Percentiles rank a stretch among this genome's conserved stretches.
Conservation (phyloP, 2,888 invertebrate species). For the Lepidonotus clava region DNA sequence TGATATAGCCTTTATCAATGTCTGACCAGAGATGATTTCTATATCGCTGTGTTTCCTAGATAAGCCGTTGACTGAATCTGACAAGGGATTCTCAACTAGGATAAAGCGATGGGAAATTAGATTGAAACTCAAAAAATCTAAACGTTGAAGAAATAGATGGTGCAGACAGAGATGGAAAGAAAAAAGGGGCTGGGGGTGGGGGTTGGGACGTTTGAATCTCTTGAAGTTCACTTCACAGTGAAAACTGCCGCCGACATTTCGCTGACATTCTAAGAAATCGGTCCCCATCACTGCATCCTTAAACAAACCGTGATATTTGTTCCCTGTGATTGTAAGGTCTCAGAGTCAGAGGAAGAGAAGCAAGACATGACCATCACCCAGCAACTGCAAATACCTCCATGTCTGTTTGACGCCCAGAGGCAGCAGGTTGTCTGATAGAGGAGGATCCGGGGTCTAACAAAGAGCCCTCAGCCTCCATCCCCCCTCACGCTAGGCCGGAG, state of each 20-base stretch:
- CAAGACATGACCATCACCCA: neutral
- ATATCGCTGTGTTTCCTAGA: conserved; percentile 21
- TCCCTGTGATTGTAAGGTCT: neutral
- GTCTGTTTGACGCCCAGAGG: too few relatives aligned
- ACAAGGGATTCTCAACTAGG: neutral
- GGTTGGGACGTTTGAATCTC: too few relatives aligned
- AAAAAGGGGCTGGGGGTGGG: neutral
- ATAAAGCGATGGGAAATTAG: neutral
- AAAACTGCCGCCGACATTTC: neutral
- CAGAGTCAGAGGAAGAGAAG: neutral
- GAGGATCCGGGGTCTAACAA: too few relatives aligned
- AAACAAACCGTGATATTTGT: neutral
- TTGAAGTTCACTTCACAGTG: neutral
- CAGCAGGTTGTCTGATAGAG: too few relatives aligned
- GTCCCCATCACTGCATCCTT: neutral
- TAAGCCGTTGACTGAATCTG: neutral
- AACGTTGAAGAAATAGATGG: too few relatives aligned
- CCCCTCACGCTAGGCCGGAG: neutral
- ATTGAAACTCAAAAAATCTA: neutral
- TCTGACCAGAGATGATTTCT: neutral
- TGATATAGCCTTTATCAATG: neutral
- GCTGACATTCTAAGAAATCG: neutral
- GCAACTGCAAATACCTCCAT: too few relatives aligned
- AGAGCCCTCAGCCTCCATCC: too few relatives aligned
- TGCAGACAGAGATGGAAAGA: neutral